Evolutionary conservation across 2,797 vertebrate species (phyloP), one percentile per base, ranked within the genome.

Genomic region (Acipenser oxyrinchus): DNA sequence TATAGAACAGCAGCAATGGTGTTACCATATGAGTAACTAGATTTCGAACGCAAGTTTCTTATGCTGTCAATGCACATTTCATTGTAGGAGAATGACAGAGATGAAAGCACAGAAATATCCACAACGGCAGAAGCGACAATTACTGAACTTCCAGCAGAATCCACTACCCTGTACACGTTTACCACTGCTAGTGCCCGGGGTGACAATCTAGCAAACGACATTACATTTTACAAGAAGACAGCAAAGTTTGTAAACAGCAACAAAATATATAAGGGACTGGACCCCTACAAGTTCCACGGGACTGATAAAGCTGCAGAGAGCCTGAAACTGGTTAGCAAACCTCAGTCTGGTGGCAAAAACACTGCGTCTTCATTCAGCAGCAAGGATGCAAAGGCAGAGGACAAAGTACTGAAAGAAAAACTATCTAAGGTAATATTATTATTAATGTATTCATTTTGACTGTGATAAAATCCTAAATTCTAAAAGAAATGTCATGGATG

Each of bases 181-280:
- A 37, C 37, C 68, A 83, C 75, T 0, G 77, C 86, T 6, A 37
- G 70, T 1, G 84, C 74, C 37, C 84, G 89, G 0, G 89, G 89
- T 0, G 90, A 91, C 84, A 90, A 52, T 76, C 3, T 88, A 64
- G 83, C 76, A 12, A 82, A 82, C 77, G 82, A 83, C 51, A 72
- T 77, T 0, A 84, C 88, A 62, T 58, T 13, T 7, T 87, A 89
- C 78, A 91, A 89, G 66, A 81, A 79, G 74, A 73, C 72, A 62
- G 78, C 79, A 4, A 9, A 83, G 59, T 88, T 87, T 7, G 66
- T 73, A 18, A 84, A 89, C 63, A 82, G 83, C 62, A 88, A 89
- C 37, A 76, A 82, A 68, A 82, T 88, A 48, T 79, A 84, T 65
- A 89, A 88, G 69, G 51, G 66, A 6, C 81, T 87, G 4, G 75